Evolutionary conservation across 2,888 invertebrate species (phyloP), one percentile per base, ranked within the genome.

Genomic region (Polia nebulosa): DNA sequence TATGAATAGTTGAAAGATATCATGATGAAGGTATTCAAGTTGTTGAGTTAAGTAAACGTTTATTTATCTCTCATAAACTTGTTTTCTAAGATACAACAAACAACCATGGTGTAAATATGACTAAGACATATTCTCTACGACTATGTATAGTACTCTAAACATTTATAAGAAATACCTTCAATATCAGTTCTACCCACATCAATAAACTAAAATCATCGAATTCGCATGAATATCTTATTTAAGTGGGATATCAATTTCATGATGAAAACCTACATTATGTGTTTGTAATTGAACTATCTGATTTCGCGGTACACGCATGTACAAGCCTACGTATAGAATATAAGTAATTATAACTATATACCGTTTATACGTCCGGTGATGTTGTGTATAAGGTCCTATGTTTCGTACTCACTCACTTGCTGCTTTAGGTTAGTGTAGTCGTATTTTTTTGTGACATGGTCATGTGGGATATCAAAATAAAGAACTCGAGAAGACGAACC

Each of bases 281-380:
- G n/a, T 41, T 47, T 55, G 29, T 69, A 63, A 70, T 47, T 62
- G 22, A 52, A n/a, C 20, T 61, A 62, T 39, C 52, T 29, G 17
- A 63, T 53, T 41, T 63, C 27, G n/a, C 13, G 11, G 15, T n/a
- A 51, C 11, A 44, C 36, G 15, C n/a, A 9, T 5, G 15, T 15
- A 34, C 11, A 41, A 22, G 27, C 0, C n/a, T 17, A 44, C 25
- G 39, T 5, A 13, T 25, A n/a, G 1, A 7, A 25, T 55, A n/a
- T 3, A 53, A 20, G 15, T 36, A 32, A 22, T 7, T 32, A 8
- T n/a, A 41, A 3, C 11, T 36, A 36, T 0, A 25, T 8, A 44
- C 9, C 34, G 17, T 20, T 27, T 22, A 41, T 9, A 58, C 44
- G n/a, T 11, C 3, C 17, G 8, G 0, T 17, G n/a, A 8, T n/a